Evolutionary conservation across 2,797 vertebrate species (phyloP), one percentile per base, ranked within the genome.

Genomic region (Fistularia tabacaria): DNA sequence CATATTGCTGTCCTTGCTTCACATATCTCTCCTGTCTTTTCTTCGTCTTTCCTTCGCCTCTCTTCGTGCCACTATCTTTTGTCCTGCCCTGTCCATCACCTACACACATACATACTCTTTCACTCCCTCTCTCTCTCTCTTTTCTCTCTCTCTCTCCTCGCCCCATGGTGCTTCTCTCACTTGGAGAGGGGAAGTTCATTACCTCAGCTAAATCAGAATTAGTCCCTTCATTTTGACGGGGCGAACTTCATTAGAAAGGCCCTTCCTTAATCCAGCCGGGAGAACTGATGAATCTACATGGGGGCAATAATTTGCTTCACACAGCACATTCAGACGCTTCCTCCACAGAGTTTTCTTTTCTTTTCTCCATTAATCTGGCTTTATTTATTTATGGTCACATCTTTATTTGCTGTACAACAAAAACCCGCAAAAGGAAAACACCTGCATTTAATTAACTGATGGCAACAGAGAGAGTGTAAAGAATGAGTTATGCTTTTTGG

Each of bases 121-220:
- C 25, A 25, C 25, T 25, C 25, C 5, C 25, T 25, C 37, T 11
- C 12, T 47, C 14, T 46, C 42, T 10, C 46, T 11, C 5, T 50
- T 39, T 38, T 42, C 61, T 67, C 77, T 70, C 76, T 67, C 80
- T 77, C 77, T 91, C 90, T 66, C 65, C 90, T 92, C 92, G 91
- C 95, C 94, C 94, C 94, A 93, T 92, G 93, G 93, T 93, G 93
- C 93, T 93, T 92, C 94, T 95, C 95, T 94, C 95, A 92, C 93
- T 93, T 93, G 94, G 95, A 97, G 94, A 94, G 94, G 94, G 94
- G 94, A 97, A 97, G 94, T 96, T 98, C 94, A 97, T 98, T 98
- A 95, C 93, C 95, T 97, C 94, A 96, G 94, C 94, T 95, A 94
- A 97, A 97, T 97, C 96, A 95, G 95, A 98, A 97, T 96, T 95